Conservation (phyloP, 1,140 invertebrate genomes). For the Trialeurodes vaporariorum region DNA sequence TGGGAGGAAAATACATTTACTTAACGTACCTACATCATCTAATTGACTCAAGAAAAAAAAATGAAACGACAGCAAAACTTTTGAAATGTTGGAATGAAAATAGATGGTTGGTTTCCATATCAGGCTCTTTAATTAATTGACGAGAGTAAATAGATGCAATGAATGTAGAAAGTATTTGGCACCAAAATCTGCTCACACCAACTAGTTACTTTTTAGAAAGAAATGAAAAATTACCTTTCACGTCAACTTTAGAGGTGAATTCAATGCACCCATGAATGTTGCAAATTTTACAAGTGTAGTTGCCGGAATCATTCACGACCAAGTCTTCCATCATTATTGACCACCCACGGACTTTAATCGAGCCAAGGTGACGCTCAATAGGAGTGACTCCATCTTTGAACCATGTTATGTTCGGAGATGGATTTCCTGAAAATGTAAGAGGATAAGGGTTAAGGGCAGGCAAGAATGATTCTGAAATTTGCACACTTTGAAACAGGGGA, state of each 20-base stretch:
- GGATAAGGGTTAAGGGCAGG: background rate
- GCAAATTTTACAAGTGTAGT: conserved; percentile 75
- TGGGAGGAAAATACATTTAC: too few species aligned
- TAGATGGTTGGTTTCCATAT: too few species aligned
- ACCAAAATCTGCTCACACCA: too few species aligned
- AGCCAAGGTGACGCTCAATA: conserved; percentile 44
- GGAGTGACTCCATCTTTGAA: conserved; percentile 53
- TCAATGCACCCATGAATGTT: conserved; percentile 65
- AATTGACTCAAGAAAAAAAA: too few species aligned
- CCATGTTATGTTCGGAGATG: conserved; percentile 67
- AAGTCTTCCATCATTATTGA: conserved; percentile 58
- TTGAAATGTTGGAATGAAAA: too few species aligned
- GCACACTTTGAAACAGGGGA: too few species aligned
- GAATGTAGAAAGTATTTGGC: too few species aligned
- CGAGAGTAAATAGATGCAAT: too few species aligned
- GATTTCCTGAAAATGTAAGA: conserved; percentile 43
- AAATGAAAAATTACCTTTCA: conserved; percentile 59
- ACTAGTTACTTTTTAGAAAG: too few species aligned
- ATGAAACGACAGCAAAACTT: too few species aligned
- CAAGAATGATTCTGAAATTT: background rate
- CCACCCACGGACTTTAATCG: conserved; percentile 49
- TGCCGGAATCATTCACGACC: conserved; percentile 60
- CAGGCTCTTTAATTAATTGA: too few species aligned
- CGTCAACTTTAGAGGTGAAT: conserved; percentile 55
- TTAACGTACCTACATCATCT: too few species aligned